Conservation (phyloP, 2,797 vertebrate species). For the Pseudochirops corinnae region DNA sequence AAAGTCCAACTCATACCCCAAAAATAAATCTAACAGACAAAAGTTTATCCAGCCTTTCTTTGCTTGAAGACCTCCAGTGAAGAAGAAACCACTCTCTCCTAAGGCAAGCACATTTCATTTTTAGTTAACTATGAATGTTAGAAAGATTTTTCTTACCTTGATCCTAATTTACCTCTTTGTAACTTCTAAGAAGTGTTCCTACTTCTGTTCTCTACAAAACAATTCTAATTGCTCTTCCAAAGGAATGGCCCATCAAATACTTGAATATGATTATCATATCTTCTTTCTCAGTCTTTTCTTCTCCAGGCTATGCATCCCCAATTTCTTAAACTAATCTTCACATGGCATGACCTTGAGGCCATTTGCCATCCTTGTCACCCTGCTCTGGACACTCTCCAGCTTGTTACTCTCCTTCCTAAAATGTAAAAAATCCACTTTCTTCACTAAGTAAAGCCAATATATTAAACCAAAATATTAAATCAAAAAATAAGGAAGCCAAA, state of each 20-base stretch:
- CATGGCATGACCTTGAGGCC: neutral
- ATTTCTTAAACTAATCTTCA: neutral
- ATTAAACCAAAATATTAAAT: slow-evolving; percentile 6
- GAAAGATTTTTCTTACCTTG: neutral
- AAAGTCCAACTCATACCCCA: neutral
- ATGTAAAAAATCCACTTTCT: slow-evolving; percentile 14
- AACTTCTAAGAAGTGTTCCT: neutral
- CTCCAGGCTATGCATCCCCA: neutral
- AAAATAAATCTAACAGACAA: neutral
- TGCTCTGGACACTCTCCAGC: neutral
- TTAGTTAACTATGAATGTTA: neutral
- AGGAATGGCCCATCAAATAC: neutral
- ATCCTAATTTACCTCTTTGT: neutral
- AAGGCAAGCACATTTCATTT: neutral
- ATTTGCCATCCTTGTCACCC: neutral
- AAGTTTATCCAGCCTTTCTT: neutral
- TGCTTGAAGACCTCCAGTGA: neutral
- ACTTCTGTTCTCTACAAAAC: neutral
- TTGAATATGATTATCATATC: neutral
- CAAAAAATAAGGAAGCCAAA: slow-evolving; percentile 30
- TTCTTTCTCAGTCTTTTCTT: neutral
- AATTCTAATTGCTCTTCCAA: neutral
- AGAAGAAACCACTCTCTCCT: neutral
- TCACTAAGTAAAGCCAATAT: slow-evolving; percentile 17
- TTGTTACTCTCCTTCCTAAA: slow-evolving; percentile 5